Conservation (phyloP, 2,113 vertebrate genomes). For the Sylvia atricapilla region DNA sequence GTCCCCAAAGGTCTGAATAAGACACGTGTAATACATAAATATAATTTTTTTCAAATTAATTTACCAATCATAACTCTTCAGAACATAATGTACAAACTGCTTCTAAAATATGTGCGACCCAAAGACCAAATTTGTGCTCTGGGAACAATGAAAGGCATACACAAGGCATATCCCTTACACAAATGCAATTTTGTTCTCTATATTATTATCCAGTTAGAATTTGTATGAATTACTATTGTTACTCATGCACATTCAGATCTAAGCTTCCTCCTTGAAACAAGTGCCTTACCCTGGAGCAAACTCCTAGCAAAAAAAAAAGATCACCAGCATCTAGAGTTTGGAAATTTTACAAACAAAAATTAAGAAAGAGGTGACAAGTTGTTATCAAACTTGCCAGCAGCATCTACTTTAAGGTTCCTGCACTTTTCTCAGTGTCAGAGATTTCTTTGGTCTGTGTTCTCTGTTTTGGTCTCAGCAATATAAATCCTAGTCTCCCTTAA, state of each 20-base stretch:
- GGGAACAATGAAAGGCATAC: background rate
- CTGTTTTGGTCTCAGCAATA: background rate
- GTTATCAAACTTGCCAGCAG: background rate
- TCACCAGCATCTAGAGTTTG: background rate
- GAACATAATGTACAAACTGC: background rate
- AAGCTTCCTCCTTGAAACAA: background rate
- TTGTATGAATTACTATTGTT: background rate
- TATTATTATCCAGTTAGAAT: background rate
- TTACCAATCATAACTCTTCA: background rate
- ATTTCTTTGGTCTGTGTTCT: background rate
- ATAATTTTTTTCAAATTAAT: background rate
- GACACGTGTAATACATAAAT: background rate
- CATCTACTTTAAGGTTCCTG: background rate
- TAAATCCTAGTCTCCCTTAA: background rate
- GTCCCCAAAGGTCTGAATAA: background rate
- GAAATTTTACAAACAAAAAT: background rate
- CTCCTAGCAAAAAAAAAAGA: background rate
- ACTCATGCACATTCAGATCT: background rate
- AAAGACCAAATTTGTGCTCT: background rate
- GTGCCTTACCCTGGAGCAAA: background rate
- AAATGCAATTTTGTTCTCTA: background rate
- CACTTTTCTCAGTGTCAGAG: background rate
- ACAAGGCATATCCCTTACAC: too few relatives aligned
- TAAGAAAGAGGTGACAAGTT: background rate
- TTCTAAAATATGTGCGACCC: background rate